These are phyloP conservation scores for Athetis lepigone DNA, from an alignment of 2,888 invertebrate genomes.

Conservation along the genomic window DNA sequence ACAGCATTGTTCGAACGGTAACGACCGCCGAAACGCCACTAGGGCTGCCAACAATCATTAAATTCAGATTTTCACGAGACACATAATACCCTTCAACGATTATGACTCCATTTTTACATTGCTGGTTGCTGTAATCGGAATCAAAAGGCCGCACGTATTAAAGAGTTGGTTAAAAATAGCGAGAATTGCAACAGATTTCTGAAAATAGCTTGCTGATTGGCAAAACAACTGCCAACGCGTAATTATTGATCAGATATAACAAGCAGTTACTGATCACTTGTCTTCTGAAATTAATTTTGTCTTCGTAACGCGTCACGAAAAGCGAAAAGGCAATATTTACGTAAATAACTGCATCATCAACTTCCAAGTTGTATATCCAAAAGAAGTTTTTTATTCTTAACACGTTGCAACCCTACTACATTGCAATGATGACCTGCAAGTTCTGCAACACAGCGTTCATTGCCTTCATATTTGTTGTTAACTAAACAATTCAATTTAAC, in stretches of 20 bases:
- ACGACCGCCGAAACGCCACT: constrained; percentile 66
- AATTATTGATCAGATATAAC: constrained; percentile 24
- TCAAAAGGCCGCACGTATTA: constrained; percentile 2
- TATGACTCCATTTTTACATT: constrained; percentile 40
- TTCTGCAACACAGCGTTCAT: constrained; percentile 49
- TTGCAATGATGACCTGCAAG: constrained; percentile 44
- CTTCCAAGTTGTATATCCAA: neutral
- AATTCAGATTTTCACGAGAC: constrained; percentile 62
- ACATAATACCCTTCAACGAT: constrained; percentile 37
- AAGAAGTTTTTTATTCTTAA: neutral
- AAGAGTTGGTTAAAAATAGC: constrained; percentile 27
- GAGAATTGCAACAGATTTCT: constrained; percentile 5
- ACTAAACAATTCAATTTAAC: constrained; percentile 36
- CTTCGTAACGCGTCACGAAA: constrained; percentile 8
- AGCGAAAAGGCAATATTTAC: constrained; percentile 9
- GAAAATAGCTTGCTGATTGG: constrained; percentile 32
- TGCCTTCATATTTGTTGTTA: constrained; percentile 43
- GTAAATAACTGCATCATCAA: constrained; percentile 2
- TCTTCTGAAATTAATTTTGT: constrained; percentile 18
- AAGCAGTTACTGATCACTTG: constrained; percentile 8
- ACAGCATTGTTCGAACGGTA: constrained; percentile 64
- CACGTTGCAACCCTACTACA: constrained; percentile 29
- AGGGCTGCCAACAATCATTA: constrained; percentile 72
- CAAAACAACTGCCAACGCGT: constrained; percentile 13
- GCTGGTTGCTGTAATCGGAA: constrained; percentile 38